Evolutionary conservation across 2,888 invertebrate species (phyloP), one percentile per base, ranked within the genome.

Genomic region (Callinectes sapidus): DNA sequence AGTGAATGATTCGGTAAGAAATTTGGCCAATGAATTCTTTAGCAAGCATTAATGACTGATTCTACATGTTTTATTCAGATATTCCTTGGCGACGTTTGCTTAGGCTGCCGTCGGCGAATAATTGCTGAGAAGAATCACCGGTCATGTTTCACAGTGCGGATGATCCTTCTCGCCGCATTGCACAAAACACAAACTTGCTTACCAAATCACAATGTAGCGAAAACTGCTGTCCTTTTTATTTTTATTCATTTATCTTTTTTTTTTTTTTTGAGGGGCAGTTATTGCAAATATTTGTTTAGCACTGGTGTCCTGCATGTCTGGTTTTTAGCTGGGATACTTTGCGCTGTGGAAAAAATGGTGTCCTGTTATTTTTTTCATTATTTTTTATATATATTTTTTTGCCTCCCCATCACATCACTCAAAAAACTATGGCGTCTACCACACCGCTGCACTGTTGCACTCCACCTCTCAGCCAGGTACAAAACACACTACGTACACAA

Each of bases 381-480:
- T 54, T 81, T 71, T 91, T 88, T 71, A 35, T 42, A 91, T 86
- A 71, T 48, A 48, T 48, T 48, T 48, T 48, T 48, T 81, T 48
- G 77, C 88, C 89, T 91, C 91, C 89, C 42, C 91, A 89, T 71
- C 92, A 92, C 92, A 92, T 89, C 90, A 71, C 32, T 81, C 14
- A 32, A 81, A 81, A 81, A 81, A 81, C 81, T 81, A 81, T 35
- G 32, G 32, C 32, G 35, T 81, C 81, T 81, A 81, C 81, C 81
- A 32, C 81, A 81, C 35, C 81, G 81, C 81, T 81, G 81, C 81
- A 90, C 87, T 90, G 90, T 66, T 91, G 91, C 91, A 89, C 85
- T 89, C 91, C 92, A 92, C 92, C 92, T 88, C 92, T 89, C 92
- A 92, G 92, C 92, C 92, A 87, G 91, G 92, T 92, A 92, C 91